Evolutionary conservation across 2,797 vertebrate genomes (phyloP), one percentile per base, ranked within the genome.

Genomic region (Ceryle rudis): DNA sequence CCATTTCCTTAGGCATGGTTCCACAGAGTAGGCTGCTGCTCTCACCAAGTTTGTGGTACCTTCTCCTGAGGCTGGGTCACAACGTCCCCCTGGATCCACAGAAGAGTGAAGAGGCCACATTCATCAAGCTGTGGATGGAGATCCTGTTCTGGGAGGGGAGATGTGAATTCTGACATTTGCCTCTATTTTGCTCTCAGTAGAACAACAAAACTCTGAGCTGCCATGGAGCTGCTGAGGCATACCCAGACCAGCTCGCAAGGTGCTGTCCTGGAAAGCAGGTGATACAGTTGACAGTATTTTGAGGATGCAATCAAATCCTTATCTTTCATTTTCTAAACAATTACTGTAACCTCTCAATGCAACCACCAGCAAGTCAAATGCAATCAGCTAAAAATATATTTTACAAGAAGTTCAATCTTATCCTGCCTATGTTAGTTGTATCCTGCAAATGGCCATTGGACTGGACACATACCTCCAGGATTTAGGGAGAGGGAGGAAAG

Each of bases 31-130:
- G 37, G 51, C 31, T 78, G n/a, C 51, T 55, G 23, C 14, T 12
- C 33, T 52, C 5, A 1, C n/a, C n/a, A 33, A 2, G 1, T 5
- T 3, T 1, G 1, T 29, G 18, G 33, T 19, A 14, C 6, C n/a
- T 72, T 5, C 58, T 78, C 37, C 46, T 1, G 1, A 26, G 31
- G 28, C 47, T 37, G 14, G 41, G 69, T 33, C 69, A 62, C 1
- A 0, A 57, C 29, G 31, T 39, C 17, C 29, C n/a, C 7, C 33
- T 41, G 23, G 20, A 21, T 20, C 14, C 29, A 70, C 10, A 26
- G 11, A 8, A 11, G 4, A 49, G 26, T 1, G 10, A 67, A 73
- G 35, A 61, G 15, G 35, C 52, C 35, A n/a, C 35, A 1, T 5
- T 35, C 33, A 37, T n/a, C 35, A 60, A 26, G 28, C 35, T 51